Evolutionary conservation across 2,888 invertebrate species (phyloP).

Genomic region (Limnephilus auricula): DNA sequence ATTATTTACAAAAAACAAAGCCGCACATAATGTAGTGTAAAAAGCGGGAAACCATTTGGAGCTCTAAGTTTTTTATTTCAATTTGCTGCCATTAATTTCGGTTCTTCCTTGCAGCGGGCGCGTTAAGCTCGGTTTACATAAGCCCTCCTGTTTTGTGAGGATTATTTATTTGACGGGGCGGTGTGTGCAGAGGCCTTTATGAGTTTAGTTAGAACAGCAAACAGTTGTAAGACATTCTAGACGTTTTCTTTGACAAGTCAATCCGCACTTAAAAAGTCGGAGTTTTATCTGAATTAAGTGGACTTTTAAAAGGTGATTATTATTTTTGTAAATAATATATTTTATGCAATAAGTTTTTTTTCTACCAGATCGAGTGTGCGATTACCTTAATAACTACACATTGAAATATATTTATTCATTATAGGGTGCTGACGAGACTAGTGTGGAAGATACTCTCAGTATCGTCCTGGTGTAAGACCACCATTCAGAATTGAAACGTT

Average conservation of each 20-base stretch:
- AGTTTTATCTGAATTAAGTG: not conserved
- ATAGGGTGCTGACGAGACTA: too few relatives aligned
- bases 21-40: slow-evolving; percentile 64
- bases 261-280: slow-evolving; percentile 2
- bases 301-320: not conserved
- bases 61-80: slow-evolving; percentile 57
- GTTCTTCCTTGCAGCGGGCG: slow-evolving; percentile 46
- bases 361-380: not conserved
- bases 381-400: too few relatives aligned
- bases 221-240: not conserved
- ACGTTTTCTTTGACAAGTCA: slow-evolving; percentile 14
- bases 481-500: too few relatives aligned
- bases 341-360: not conserved
- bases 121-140: slow-evolving; percentile 36
- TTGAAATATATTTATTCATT: too few relatives aligned
- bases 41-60: slow-evolving; percentile 65
- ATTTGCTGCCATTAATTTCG: slow-evolving; percentile 55
- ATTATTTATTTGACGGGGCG: slow-evolving; percentile 54
- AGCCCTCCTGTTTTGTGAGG: slow-evolving; percentile 29
- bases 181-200: slow-evolving; percentile 32
- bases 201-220: slow-evolving; percentile 35
- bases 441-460: too few relatives aligned
- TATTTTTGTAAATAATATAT: not conserved
- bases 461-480: too few relatives aligned
- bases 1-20: slow-evolving; percentile 64